Conservation (phyloP, 2,113 vertebrate genomes). For the Chloroceryle aenea region DNA sequence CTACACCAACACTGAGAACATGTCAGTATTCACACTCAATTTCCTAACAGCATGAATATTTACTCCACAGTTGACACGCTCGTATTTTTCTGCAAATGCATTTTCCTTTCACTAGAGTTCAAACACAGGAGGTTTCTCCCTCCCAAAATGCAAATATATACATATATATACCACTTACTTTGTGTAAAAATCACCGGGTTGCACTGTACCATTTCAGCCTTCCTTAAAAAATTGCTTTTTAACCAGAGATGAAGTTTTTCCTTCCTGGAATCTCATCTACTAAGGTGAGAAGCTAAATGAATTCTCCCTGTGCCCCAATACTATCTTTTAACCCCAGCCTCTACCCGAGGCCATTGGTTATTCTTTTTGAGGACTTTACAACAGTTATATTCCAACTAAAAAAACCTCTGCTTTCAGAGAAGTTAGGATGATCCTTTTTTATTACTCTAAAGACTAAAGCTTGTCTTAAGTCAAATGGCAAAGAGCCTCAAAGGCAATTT, state of each 20-base stretch:
- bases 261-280: not conserved
- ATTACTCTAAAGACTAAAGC: not conserved
- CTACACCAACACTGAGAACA: not conserved
- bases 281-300: not conserved
- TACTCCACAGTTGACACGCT: not conserved
- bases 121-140: not conserved
- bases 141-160: not conserved
- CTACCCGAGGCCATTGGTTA: not conserved
- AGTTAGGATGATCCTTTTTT: not conserved
- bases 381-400: not conserved
- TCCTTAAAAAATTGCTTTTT: not conserved
- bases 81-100: not conserved
- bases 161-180: not conserved
- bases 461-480: not conserved
- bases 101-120: not conserved
- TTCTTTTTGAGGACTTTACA: not conserved
- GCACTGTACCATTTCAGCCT: not conserved
- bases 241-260: not conserved
- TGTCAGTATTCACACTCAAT: not conserved
- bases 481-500: not conserved
- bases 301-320: not conserved
- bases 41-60: not conserved
- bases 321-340: not conserved
- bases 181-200: not conserved
- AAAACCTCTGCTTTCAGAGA: not conserved